These are phyloP conservation scores for Microtus pennsylvanicus DNA, from an alignment of 2,113 vertebrate species.

Conservation along the genomic window DNA sequence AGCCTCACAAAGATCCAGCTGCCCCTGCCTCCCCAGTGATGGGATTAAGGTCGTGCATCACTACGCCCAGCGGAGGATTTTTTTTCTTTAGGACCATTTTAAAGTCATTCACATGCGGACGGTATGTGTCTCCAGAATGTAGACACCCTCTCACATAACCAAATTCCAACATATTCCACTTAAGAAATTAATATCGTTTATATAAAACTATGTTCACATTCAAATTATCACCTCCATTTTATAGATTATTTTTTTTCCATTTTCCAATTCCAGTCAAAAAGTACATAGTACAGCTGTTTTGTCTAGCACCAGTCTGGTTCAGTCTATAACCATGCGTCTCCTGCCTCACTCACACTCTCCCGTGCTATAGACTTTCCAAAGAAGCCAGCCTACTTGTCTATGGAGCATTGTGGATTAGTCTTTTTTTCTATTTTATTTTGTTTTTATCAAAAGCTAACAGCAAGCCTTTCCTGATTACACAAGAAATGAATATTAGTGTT, in stretches of 20 bases:
- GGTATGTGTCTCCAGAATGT: background rate
- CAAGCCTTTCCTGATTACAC: background rate
- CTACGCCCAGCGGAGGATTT: background rate
- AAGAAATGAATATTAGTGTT: background rate
- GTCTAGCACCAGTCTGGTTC: background rate
- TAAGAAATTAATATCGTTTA: background rate
- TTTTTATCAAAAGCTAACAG: background rate
- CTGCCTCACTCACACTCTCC: background rate
- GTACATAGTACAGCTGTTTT: background rate
- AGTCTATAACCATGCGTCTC: background rate
- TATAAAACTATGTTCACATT: background rate
- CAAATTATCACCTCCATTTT: slow-evolving; percentile 4
- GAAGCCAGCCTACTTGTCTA: background rate
- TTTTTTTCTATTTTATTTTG: background rate
- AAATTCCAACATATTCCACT: background rate
- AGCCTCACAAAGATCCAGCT: background rate
- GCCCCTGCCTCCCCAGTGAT: background rate
- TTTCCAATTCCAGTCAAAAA: slow-evolving; percentile 27
- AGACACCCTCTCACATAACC: background rate
- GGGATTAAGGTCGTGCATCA: no score
- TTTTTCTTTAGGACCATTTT: background rate
- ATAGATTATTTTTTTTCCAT: background rate
- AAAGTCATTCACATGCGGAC: background rate
- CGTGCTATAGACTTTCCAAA: slow-evolving; percentile 2
- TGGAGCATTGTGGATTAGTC: background rate